phyloP scores from a whole-genome alignment of 2,797 vertebrate species.

The Numenius phaeopus region DNA sequence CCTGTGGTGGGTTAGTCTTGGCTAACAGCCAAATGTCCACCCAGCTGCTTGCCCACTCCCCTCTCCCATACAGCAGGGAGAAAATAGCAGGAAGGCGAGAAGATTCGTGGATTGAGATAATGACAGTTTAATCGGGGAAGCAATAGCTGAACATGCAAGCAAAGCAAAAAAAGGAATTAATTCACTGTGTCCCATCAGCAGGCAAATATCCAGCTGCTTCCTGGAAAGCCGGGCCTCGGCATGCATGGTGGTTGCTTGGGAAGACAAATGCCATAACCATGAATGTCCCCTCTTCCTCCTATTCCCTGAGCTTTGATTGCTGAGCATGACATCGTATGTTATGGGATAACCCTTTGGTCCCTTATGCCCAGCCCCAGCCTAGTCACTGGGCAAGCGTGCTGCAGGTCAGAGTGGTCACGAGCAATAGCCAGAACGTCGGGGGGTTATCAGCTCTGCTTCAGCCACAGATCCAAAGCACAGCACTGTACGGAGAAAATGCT shows the following conservation, averaged over 20 bases:
- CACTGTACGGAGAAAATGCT: not conserved
- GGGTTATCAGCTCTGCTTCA: not conserved
- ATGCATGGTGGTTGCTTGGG: not conserved
- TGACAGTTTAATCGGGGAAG: not conserved
- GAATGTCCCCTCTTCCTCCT: not conserved
- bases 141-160: not conserved
- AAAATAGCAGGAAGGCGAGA: not conserved
- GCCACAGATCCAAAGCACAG: not conserved
- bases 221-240: not conserved
- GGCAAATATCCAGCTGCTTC: not conserved
- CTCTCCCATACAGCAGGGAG: not conserved
- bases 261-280: not conserved
- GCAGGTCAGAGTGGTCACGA: not conserved
- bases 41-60: not conserved
- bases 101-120: not conserved
- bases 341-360: not conserved
- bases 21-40: not conserved
- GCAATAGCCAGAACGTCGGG: not conserved
- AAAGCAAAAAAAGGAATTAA: not conserved
- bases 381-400: not conserved
- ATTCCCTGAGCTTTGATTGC: accelerated
- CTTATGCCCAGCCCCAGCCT: not conserved
- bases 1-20: not conserved
- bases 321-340: accelerated
- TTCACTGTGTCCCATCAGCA: not conserved